Base-by-base conservation (phyloP, 2,797 vertebrate genomes). In the Sebastes itinus region DNA sequence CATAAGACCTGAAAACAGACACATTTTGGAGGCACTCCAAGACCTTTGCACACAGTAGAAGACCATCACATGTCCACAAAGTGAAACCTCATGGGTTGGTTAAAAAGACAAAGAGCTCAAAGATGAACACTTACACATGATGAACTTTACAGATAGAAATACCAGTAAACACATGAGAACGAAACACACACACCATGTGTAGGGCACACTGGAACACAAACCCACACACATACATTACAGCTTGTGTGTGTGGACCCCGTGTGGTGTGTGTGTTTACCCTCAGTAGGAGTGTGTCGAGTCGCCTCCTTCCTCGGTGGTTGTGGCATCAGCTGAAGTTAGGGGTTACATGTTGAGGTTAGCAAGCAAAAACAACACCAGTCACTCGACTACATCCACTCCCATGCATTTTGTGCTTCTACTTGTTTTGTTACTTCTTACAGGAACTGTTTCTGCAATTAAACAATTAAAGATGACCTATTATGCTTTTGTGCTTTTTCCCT, bases 221-320 rank as follows among this genome's bases (percentile, higher is more conserved):
- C 52, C 59, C 62, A 72, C 61, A 77, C 55, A 70, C 42, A 46
- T 46, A 8, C 56, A 65, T 75, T 28, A 61, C 42, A 72, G 80
- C 54, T 65, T 35, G 68, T 76, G 74, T 65, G 11, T 54, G 35
- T 72, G 52, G 3, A 60, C 76, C 13, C 1, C 58, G 54, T 22
- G 69, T n/a, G 62, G 75, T 72, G 74, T 18, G 42, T 78, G 63
- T 71, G 84, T 90, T 89, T 88, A 88, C 92, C 75, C 35, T 82
- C 85, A 58, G 87, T 27, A 7, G 80, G 68, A 70, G 83, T 13
- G 35, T 12, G 38, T 38, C 9, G 5, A 52, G 11, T 64, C 71
- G 7, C 71, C 66, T 82, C 56, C 22, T 23, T 90, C 83, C 42
- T 88, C 68, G 0, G 74, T 25, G 42, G 72, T 74, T 20, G 75